These are phyloP conservation scores for Pseudochirops cupreus DNA, from an alignment of 2,797 vertebrate genomes.

Conservation along the genomic window DNA sequence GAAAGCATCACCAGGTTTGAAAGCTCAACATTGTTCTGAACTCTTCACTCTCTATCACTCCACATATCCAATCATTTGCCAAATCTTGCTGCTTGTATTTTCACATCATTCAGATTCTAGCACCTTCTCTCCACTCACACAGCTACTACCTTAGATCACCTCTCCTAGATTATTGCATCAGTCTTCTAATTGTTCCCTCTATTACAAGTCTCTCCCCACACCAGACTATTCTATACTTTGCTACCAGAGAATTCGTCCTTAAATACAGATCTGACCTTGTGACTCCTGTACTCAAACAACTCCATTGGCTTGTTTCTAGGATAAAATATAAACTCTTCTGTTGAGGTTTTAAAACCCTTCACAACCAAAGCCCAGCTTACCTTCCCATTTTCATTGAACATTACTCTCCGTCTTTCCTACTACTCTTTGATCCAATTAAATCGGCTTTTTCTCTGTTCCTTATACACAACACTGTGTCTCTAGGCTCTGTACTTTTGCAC, in stretches of 20 bases:
- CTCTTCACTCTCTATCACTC: no score
- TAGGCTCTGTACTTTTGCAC: no score
- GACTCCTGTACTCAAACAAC: neutral
- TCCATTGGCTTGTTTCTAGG: neutral
- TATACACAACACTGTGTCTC: no score
- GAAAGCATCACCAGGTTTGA: no score
- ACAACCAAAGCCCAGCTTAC: neutral
- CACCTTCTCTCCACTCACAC: no score
- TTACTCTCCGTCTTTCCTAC: neutral
- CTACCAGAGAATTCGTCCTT: neutral
- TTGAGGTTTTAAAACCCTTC: neutral
- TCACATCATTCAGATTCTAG: no score
- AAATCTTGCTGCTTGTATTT: no score
- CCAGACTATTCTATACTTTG: neutral
- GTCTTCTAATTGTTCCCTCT: neutral
- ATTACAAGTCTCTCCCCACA: no score
- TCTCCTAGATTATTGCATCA: neutral
- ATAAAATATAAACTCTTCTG: neutral
- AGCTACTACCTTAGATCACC: no score
- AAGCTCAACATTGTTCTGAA: no score
- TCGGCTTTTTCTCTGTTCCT: no score
- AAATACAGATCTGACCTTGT: neutral
- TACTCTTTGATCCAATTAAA: neutral
- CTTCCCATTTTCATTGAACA: neutral
- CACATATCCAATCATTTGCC: no score